Evolutionary conservation across 2,888 invertebrate species (phyloP), one percentile per base, ranked within the genome.

Genomic region (Apamea anceps): DNA sequence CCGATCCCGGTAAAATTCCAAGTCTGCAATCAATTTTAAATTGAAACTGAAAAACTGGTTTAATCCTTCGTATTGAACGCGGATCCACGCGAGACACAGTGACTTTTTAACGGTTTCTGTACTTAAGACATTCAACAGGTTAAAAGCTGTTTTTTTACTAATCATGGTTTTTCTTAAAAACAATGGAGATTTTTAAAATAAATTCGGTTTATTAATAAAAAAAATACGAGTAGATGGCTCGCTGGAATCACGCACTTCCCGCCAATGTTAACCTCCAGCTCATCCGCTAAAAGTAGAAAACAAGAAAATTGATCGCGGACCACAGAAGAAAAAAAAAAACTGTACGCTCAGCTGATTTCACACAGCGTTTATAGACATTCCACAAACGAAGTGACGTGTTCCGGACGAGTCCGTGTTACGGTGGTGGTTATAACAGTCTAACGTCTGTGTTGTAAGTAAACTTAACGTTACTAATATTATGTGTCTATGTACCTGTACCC

Each of bases 391-490:
- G 95, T 94, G 95, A 86, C 89, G 94, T 92, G 91, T 86, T 91
- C 89, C 88, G 91, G 92, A 88, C 89, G 88, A 90, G 90, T 90
- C 87, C 90, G 93, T 94, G 94, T 92, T 79, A 84, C 92, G 96
- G 96, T 96, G 96, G 94, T 96, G 96, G 96, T 95, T 85, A 79
- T 90, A 84, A 82, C 93, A 93, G 92, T 91, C 94, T 96, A 95
- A 95, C 95, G 92, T 87, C 93, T 91, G 93, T 95, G 92, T 96
- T 96, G 96, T 96, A 96, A 96, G 96, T 96, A 96, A 95, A 93
- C 88, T 94, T 94, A 94, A 93, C 93, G 91, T 92, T 96, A 96
- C 96, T 96, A 96, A 96, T 96, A 91, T 93, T 88, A 75, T 91
- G 85, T 91, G 86, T 88, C 86, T 90, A 87, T 89, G 75, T 74